Evolutionary conservation across 2,888 invertebrate genomes (phyloP).

Genomic region (Lapara coniferarum): DNA sequence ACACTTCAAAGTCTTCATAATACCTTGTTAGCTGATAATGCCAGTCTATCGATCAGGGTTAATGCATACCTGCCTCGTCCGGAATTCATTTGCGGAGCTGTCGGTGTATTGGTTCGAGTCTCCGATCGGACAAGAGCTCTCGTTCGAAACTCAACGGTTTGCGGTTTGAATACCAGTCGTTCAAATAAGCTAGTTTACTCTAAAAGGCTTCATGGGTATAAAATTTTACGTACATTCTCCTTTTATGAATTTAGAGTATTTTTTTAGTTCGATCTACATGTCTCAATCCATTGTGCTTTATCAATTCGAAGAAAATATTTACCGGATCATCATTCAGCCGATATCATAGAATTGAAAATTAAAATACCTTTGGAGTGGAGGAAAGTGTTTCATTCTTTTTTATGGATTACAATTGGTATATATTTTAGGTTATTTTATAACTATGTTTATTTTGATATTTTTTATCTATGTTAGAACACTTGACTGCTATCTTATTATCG

Average conservation of each 20-base stretch:
- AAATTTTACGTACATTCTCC: background rate
- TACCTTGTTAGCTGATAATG: background rate
- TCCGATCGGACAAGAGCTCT: constrained; percentile 33
- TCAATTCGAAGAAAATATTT: background rate
- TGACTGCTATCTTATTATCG: background rate
- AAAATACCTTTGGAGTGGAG: too few relatives aligned
- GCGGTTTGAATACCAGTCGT: constrained; percentile 56
- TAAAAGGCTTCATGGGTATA: background rate
- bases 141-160: constrained; percentile 49
- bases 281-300: too few relatives aligned
- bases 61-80: background rate
- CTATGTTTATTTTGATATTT: too few relatives aligned
- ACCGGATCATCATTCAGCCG: background rate
- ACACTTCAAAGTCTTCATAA: background rate
- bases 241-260: background rate
- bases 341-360: background rate
- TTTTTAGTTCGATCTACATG: too few relatives aligned
- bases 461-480: too few relatives aligned
- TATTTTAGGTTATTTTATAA: too few relatives aligned
- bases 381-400: too few relatives aligned
- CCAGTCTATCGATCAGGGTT: background rate
- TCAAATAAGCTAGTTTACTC: constrained; percentile 55
- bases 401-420: too few relatives aligned
- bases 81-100: constrained; percentile 5
- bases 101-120: constrained; percentile 31